Conservation (phyloP, 2,113 vertebrate genomes). For the Dendrocopos noguchii region DNA sequence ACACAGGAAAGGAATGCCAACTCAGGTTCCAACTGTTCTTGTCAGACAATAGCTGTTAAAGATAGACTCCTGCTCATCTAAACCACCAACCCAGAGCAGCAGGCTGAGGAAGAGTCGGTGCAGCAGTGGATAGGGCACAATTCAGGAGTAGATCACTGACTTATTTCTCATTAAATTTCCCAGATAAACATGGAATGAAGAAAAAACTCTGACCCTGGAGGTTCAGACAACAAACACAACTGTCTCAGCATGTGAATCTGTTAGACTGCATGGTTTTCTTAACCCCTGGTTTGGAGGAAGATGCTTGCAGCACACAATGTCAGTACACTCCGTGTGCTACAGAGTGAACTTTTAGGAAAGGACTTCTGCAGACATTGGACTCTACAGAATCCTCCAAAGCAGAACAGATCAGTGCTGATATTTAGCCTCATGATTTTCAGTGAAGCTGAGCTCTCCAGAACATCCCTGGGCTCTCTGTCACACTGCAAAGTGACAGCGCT, state of each 20-base stretch:
- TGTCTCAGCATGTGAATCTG: accelerated
- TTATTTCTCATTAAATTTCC: neutral
- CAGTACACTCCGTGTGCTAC: neutral
- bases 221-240: neutral
- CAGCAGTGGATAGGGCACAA: neutral
- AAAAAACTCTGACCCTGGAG: neutral
- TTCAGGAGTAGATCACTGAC: neutral
- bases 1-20: conserved; percentile 4
- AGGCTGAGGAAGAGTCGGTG: neutral
- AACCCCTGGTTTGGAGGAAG: neutral
- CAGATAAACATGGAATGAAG: neutral
- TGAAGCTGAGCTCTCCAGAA: neutral
- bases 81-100: neutral
- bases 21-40: neutral
- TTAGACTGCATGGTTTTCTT: neutral
- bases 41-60: conserved; percentile 16
- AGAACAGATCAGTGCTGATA: neutral
- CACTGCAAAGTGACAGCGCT: accelerated
- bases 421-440: neutral
- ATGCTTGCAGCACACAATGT: neutral
- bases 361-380: neutral
- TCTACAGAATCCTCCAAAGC: neutral
- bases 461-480: too few relatives aligned
- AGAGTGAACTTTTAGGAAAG: neutral
- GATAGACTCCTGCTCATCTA: neutral